Percentiles rank a stretch among this genome's conserved stretches.
Evolutionary conservation across 2,888 invertebrate species (phyloP).

Genomic region (Doris montereyensis): DNA sequence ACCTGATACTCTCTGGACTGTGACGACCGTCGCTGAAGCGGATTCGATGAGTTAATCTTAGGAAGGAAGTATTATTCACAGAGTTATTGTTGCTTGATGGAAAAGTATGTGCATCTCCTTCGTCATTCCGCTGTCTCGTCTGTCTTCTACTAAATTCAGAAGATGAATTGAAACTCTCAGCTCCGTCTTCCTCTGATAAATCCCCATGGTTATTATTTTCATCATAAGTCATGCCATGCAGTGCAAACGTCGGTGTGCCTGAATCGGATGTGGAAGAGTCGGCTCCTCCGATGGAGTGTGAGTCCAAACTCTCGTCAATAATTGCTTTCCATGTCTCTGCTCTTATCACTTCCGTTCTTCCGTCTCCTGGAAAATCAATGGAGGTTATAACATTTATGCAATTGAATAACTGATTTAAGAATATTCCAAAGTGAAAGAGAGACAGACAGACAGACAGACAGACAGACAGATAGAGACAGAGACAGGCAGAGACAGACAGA

Average conservation of each 20-base stretch:
- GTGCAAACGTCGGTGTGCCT: not conserved
- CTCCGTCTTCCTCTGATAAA: not conserved
- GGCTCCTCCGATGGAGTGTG: no score
- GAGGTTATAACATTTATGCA: not conserved
- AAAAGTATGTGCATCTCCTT: no score
- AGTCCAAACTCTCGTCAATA: conserved; percentile 38
- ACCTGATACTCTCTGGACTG: no score
- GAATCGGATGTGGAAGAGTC: not conserved
- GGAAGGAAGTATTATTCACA: not conserved
- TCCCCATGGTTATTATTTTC: not conserved
- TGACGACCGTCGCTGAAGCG: no score
- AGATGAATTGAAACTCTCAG: no score
- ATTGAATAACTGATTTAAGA: not conserved
- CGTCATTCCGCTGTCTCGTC: no score
- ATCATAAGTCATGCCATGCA: not conserved
- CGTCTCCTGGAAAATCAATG: conserved; percentile 35
- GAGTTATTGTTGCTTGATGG: no score
- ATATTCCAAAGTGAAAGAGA: not conserved
- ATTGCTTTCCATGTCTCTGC: conserved; percentile 64
- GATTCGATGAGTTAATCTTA: no score
- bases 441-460: not conserved
- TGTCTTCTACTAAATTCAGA: no score
- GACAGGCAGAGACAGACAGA: not conserved
- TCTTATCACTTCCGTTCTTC: conserved; percentile 47
- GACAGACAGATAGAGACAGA: not conserved